These are phyloP conservation scores for roundworm (Caenorhabditis elegans) DNA, from an alignment of 1,140 invertebrate genomes.

Conservation along the genomic window WBcel235 BX284604.4:8616001-8616500, in stretches of 20 bases:
- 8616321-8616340: not conserved
- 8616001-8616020: too few relatives aligned
- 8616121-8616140: not conserved
- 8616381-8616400: not conserved
- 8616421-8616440: not conserved
- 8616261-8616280: constrained; percentile 52
- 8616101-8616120: not conserved
- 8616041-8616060: not conserved
- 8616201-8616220: constrained; percentile 53
- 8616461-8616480: not conserved
- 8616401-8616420: not conserved
- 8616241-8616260: constrained; percentile 44
- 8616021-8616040: too few relatives aligned
- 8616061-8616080: not conserved
- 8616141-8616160: not conserved
- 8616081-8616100: constrained; percentile 5
- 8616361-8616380: not conserved
- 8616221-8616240: constrained; percentile 40
- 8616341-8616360: not conserved
- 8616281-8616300: constrained; percentile 53
- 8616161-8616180: constrained; percentile 52
- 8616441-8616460: not conserved
- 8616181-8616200: constrained; percentile 52
- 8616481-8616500: not conserved
- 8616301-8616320: constrained; percentile 2